These are phyloP conservation scores for Gymnarchus niloticus DNA, from an alignment of 2,113 vertebrate genomes.

Conservation along the genomic window DNA sequence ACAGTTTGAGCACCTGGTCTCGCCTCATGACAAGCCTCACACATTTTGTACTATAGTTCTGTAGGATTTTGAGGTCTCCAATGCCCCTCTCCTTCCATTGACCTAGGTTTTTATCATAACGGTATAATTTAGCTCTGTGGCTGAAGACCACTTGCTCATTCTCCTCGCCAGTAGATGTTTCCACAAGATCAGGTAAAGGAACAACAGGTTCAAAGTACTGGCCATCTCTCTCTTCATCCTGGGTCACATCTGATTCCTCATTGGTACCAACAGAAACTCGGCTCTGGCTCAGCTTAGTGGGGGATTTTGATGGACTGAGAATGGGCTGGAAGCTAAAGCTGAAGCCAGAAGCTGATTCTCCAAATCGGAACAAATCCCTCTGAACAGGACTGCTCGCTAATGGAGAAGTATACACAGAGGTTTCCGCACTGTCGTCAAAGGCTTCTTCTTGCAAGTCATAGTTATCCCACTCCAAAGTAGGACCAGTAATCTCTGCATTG, in stretches of 20 bases:
- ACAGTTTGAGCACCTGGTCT: conserved; percentile 94
- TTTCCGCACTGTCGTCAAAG: conserved; percentile 72
- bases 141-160: conserved; percentile 90
- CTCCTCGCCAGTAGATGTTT: conserved; percentile 90
- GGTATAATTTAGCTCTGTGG: conserved; percentile 92
- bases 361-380: conserved; percentile 90
- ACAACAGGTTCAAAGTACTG: conserved; percentile 96
- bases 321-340: conserved; percentile 93
- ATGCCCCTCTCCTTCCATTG: conserved; percentile 98
- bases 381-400: conserved; percentile 73
- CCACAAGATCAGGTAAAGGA: conserved; percentile 85
- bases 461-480: conserved; percentile 88
- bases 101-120: conserved; percentile 79
- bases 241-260: conserved; percentile 82
- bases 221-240: conserved; percentile 88
- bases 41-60: conserved; percentile 79
- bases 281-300: conserved; percentile 84
- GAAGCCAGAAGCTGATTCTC: conserved; percentile 86
- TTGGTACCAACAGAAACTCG: conserved; percentile 79
- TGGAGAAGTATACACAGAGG: conserved; percentile 77
- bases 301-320: conserved; percentile 88
- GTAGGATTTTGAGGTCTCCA: conserved; percentile 90
- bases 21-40: conserved; percentile 93
- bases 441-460: conserved; percentile 81
- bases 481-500: conserved; percentile 68